These are phyloP conservation scores for Rotaria sp. DNA, from an alignment of 2,888 invertebrate genomes.

Conservation along the genomic window DNA sequence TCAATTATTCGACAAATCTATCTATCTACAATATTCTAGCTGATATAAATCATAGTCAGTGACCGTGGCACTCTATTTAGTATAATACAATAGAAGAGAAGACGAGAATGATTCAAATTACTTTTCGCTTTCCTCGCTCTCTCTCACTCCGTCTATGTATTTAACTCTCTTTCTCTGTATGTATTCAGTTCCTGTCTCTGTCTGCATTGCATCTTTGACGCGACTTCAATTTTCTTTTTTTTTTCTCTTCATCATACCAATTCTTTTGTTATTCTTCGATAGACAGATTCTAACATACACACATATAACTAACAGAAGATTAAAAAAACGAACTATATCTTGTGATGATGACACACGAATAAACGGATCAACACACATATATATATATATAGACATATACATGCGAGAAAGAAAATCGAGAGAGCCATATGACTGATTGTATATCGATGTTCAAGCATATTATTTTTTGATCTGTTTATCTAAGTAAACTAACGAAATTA, in stretches of 20 bases:
- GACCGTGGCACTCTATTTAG: conserved; percentile 19
- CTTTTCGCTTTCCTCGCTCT: not conserved
- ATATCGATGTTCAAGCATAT: not conserved
- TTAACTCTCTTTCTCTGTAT: not conserved
- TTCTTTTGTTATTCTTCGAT: conserved; percentile 10
- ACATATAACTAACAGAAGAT: not conserved
- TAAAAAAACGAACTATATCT: not conserved
- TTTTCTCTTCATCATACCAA: not conserved
- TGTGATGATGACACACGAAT: not conserved
- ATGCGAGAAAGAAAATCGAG: conserved; percentile 20
- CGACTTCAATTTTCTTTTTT: conserved; percentile 18
- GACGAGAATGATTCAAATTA: conserved; percentile 2
- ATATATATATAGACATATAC: not conserved
- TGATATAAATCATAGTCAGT: conserved; percentile 7
- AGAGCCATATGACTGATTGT: conserved; percentile 5
- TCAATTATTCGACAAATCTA: not conserved
- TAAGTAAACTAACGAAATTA: not conserved
- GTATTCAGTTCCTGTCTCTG: conserved; percentile 4
- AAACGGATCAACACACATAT: not conserved
- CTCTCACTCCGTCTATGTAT: not conserved
- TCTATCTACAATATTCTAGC: not conserved
- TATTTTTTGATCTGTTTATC: conserved; percentile 3
- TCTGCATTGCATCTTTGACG: conserved; percentile 10
- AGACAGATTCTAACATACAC: not conserved
- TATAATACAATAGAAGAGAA: not conserved